Evolutionary conservation across 1,140 invertebrate genomes (phyloP).

Genomic region (Schmidtea mediterranea): DNA sequence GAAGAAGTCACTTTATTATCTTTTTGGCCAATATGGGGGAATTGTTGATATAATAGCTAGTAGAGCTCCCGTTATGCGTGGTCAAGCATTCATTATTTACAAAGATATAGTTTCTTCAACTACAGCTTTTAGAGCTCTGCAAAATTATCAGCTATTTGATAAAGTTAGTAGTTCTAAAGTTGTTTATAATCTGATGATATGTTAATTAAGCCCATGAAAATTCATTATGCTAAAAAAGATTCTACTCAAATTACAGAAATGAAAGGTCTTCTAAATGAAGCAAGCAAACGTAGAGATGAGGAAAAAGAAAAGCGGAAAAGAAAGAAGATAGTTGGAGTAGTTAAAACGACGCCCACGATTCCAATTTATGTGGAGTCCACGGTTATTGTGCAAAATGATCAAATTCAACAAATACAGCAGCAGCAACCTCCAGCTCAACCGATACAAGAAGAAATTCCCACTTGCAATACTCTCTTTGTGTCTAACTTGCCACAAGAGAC

Average conservation of each 20-base stretch:
- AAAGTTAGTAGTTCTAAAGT: not conserved
- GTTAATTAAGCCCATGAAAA: constrained; percentile 2
- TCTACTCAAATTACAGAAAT: constrained; percentile 2
- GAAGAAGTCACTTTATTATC: constrained; percentile 6
- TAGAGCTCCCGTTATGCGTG: constrained; percentile 6
- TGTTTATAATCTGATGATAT: not conserved
- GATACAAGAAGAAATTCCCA: not conserved
- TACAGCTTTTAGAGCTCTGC: constrained; percentile 3
- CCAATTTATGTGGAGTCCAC: not conserved
- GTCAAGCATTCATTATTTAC: constrained; percentile 8
- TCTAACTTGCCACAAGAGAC: constrained; percentile 8
- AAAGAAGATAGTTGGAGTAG: not conserved
- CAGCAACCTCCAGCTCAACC: not conserved
- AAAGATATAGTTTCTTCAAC: constrained; percentile 5
- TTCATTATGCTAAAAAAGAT: constrained; percentile 8
- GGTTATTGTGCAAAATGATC: too few relatives aligned
- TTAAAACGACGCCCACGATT: not conserved
- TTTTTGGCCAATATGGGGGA: constrained; percentile 7
- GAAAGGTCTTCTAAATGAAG: constrained; percentile 2
- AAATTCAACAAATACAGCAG: too few relatives aligned
- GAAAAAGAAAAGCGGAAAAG: constrained; percentile 5
- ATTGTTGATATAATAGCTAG: constrained; percentile 8
- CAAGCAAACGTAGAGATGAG: constrained; percentile 6
- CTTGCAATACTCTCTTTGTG: constrained; percentile 3
- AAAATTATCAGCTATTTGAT: constrained; percentile 7